Conservation (phyloP, 2,113 vertebrate species). For the Aptenodytes patagonicus region DNA sequence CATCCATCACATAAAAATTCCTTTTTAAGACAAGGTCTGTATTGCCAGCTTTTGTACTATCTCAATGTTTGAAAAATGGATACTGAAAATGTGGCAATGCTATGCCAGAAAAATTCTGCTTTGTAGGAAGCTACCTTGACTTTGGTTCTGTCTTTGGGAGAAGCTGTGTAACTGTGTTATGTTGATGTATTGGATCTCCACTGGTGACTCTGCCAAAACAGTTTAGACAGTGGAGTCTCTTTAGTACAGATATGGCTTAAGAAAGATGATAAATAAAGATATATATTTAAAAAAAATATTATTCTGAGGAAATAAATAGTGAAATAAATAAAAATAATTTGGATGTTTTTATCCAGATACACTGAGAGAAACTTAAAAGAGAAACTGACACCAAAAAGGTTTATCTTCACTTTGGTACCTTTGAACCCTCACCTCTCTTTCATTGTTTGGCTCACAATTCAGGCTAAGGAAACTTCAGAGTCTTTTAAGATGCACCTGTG, state of each 20-base stretch:
- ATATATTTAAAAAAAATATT: background rate
- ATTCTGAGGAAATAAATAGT: background rate
- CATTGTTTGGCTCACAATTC: background rate
- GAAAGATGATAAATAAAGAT: background rate
- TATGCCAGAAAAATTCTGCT: background rate
- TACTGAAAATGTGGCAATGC: background rate
- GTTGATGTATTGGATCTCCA: background rate
- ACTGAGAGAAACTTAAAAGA: background rate
- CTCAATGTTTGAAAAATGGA: background rate
- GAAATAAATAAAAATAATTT: background rate
- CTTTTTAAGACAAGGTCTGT: background rate
- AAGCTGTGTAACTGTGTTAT: background rate
- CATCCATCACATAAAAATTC: background rate
- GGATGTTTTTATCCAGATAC: background rate
- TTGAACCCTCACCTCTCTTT: background rate
- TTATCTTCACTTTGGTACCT: background rate
- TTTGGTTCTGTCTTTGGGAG: background rate
- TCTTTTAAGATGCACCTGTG: background rate
- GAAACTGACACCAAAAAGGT: background rate
- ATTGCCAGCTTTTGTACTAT: background rate
- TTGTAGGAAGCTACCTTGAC: background rate
- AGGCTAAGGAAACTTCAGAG: background rate
- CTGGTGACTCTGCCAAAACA: background rate
- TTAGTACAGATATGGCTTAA: background rate
- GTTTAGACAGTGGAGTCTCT: background rate